Percentiles rank a stretch among this genome's conserved stretches.
phyloP scores from a whole-genome alignment of 2,888 invertebrate species.

The Disparrhopalites patrizii region DNA sequence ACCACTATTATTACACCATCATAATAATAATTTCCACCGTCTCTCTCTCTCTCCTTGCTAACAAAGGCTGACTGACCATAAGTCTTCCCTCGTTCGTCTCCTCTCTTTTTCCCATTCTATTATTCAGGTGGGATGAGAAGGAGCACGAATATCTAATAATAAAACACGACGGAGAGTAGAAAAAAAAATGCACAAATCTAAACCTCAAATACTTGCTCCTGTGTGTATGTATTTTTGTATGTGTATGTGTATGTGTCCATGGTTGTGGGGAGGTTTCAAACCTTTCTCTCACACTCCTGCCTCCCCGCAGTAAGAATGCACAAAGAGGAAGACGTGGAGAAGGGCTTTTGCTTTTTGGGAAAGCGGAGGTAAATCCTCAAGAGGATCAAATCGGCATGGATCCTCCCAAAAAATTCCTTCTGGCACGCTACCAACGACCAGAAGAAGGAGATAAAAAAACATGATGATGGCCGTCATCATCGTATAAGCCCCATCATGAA shows the following conservation, averaged over 20 bases:
- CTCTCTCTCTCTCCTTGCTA: background rate
- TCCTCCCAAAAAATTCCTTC: constrained; percentile 17
- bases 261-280: background rate
- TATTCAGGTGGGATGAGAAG: background rate
- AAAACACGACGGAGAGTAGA: background rate
- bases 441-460: too few relatives aligned
- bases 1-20: too few relatives aligned
- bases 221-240: background rate
- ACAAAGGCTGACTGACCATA: background rate
- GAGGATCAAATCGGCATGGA: background rate
- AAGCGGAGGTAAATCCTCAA: background rate
- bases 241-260: background rate
- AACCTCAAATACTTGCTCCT: background rate
- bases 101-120: background rate
- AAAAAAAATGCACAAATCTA: background rate
- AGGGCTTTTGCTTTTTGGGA: background rate
- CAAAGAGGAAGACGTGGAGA: background rate
- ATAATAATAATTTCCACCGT: background rate
- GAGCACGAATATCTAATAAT: background rate
- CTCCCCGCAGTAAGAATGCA: too few relatives aligned
- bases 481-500: too few relatives aligned
- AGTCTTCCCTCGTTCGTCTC: background rate
- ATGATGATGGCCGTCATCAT: too few relatives aligned
- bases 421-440: constrained; percentile 15
- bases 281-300: too few relatives aligned